These are phyloP conservation scores for Thamnophis elegans DNA, from an alignment of 2,797 vertebrate genomes.

Conservation along the genomic window DNA sequence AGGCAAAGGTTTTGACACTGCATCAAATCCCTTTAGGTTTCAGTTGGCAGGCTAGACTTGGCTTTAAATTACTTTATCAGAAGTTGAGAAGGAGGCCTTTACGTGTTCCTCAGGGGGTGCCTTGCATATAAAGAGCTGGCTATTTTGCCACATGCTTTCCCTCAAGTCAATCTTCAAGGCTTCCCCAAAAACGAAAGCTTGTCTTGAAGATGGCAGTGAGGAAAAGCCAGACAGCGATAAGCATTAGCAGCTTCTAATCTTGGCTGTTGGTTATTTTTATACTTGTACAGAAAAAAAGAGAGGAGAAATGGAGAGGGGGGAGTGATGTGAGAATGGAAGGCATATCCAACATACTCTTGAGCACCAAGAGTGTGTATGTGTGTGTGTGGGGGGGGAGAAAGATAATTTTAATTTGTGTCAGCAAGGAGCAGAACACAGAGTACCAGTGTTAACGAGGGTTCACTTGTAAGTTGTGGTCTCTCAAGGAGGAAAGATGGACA, in stretches of 20 bases:
- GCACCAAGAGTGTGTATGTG: accelerated
- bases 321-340: not conserved
- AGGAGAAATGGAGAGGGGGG: not conserved
- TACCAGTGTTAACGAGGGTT: not conserved
- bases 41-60: conserved; percentile 85
- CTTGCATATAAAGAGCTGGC: conserved; percentile 74
- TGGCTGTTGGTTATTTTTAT: conserved; percentile 28
- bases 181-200: conserved; percentile 78
- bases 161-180: conserved; percentile 86
- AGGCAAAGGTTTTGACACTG: conserved; percentile 98
- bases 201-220: conserved; percentile 44
- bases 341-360: not conserved
- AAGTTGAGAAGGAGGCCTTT: conserved; percentile 81
- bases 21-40: conserved; percentile 97
- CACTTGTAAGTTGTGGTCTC: accelerated
- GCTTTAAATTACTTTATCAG: conserved; percentile 93
- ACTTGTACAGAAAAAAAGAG: not conserved
- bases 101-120: conserved; percentile 82
- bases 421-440: accelerated
- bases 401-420: conserved; percentile 15
- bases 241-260: accelerated
- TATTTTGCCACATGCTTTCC: conserved; percentile 79
- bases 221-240: not conserved
- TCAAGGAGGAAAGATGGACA: accelerated
- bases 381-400: not conserved